A percentile compares a stretch with the other conserved stretches of the same genome.
phyloP scores from a whole-genome alignment of 1,140 invertebrate genomes.

The Laodelphax striatellus region DNA sequence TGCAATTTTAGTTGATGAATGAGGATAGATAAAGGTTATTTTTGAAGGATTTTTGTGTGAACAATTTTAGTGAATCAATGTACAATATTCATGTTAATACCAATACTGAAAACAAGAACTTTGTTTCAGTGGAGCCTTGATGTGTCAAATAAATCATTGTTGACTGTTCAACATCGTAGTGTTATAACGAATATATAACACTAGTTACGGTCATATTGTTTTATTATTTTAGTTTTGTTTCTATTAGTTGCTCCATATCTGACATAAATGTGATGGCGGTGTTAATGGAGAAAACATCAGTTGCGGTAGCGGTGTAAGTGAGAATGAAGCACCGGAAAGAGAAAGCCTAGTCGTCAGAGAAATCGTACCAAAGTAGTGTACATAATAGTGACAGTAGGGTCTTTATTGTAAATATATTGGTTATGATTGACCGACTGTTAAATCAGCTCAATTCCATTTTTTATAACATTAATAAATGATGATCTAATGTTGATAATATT shows the following conservation, averaged over 20 bases:
- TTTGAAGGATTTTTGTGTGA: too few relatives aligned
- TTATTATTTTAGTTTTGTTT: neutral
- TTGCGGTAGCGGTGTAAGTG: neutral
- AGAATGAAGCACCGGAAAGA: neutral
- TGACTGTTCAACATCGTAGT: neutral
- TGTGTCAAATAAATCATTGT: neutral
- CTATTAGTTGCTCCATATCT: neutral
- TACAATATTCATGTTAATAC: too few relatives aligned
- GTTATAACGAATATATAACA: neutral
- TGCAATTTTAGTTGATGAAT: too few relatives aligned
- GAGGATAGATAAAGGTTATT: too few relatives aligned
- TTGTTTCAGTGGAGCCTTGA: too few relatives aligned
- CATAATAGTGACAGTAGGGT: slow-evolving; percentile 8
- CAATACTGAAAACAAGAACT: too few relatives aligned
- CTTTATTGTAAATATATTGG: neutral
- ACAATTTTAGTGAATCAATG: too few relatives aligned
- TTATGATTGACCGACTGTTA: slow-evolving; percentile 1
- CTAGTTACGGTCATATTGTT: neutral
- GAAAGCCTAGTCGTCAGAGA: slow-evolving; percentile 17
- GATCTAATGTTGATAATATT: slow-evolving; percentile 14
- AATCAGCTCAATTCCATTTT: slow-evolving; percentile 18
- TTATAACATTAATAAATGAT: slow-evolving; percentile 13
- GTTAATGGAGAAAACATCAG: neutral
- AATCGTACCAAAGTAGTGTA: slow-evolving; percentile 23
- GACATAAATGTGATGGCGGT: neutral